Evolutionary conservation across 2,888 invertebrate species (phyloP), one percentile per base, ranked within the genome.

Genomic region (Glaucopsyche alexis): DNA sequence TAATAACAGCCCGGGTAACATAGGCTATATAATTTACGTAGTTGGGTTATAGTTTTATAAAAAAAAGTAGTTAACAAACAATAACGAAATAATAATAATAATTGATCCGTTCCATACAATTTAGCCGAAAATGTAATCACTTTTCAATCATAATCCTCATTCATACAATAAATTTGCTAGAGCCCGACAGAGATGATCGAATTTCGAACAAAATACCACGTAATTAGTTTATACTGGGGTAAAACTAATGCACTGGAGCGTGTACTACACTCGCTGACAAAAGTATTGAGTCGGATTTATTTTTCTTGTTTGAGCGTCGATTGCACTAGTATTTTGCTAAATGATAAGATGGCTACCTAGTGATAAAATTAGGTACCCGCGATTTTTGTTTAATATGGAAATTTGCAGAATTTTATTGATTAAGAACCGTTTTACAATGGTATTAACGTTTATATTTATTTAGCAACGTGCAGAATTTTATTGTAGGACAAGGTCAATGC

Each of bases 191-290:
- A 29, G 60, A 60, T 60, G 60, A 60, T 60, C 60, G 60, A 60
- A 60, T 60, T 29, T 60, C 60, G 60, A 60, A 60, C 60, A 60
- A 60, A 60, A 60, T 60, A 29, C 60, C 60, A 60, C 60, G 29
- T 60, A 29, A 60, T 60, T 60, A 60, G 29, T 60, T 55, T 55
- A 60, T 60, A 29, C 29, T 5, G 13, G 29, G 60, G 29, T 60
- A 60, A 60, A 60, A 38, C 60, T 60, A 60, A 60, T 60, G 60
- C 2, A 60, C 60, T 60, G 6, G 2, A 60, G 60, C 29, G 60
- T 60, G 11, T 9, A 60, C 13, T 38, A 60, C 29, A 60, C 60
- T 29, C 29, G 29, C 14, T 13, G 60, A 7, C 60, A 60, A 29
- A 60, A 60, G 29, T 60, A 60, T 60, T 29, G 29, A 13, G 14